Base-by-base conservation (phyloP, 2,113 vertebrate genomes). In the Pygathrix nemaeus region DNA sequence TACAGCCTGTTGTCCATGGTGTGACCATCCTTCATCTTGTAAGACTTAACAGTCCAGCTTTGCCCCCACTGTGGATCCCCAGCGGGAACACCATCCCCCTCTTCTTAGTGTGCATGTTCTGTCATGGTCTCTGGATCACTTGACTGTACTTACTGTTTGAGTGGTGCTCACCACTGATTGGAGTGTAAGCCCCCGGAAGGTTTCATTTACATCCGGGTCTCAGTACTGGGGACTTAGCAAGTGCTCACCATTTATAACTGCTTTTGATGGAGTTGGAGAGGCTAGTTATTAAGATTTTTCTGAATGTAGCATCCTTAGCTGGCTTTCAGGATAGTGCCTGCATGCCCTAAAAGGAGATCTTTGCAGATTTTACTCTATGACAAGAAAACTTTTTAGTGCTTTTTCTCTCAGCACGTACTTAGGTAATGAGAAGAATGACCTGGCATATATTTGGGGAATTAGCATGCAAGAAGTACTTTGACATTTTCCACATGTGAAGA, bases 21-120 rank as follows among this genome's bases (percentile, higher is more conserved):
- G 8, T 64, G 48, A 27, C 93, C 52, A 30, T 66, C 40, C 8
- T 40, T 92, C 70, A 35, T 64, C 64, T 25, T 68, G 43, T 23
- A 45, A 70, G 81, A 79, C 68, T 70, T 43, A 70, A 10, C 75
- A 66, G 30, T 45, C 76, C 82, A 27, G 10, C 72, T 48, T 32
- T 17, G 50, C 73, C 43, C 23, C 32, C 8, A 35, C 66, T 13
- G 43, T 57, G 70, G 76, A 5, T 83, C 9, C 14, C 78, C 50
- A 30, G 57, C 59, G 6, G 79, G n/a, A n/a, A 40, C 21, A 5
- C n/a, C 32, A 4, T 30, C 55, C 4, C 6, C 21, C 38, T n/a
- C 23, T 10, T 35, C 13, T 21, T 38, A 14, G 0, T 25, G 13
- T 38, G 1, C 6, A 1, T 2, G 48, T 64, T 35, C 66, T 27